phyloP scores from a whole-genome alignment of 1,140 invertebrate species.

The Microvelia longipes region DNA sequence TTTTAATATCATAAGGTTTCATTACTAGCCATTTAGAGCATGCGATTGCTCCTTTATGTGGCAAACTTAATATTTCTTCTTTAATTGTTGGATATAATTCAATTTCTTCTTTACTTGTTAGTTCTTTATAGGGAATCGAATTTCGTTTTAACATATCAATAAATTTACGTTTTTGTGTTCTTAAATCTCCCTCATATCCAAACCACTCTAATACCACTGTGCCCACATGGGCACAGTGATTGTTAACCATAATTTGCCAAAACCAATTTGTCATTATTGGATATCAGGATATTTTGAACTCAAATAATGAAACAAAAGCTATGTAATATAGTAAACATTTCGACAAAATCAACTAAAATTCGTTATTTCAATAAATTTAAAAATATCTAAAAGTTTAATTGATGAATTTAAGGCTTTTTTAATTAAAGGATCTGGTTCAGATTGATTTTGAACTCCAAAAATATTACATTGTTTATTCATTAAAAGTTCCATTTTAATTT shows the following conservation, averaged over 20 bases:
- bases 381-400: not conserved
- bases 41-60: not conserved
- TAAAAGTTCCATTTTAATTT: not conserved
- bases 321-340: not conserved
- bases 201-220: not conserved
- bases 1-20: not conserved
- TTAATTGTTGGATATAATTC: not conserved
- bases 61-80: not conserved
- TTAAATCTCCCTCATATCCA: not conserved
- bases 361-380: not conserved
- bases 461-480: not conserved
- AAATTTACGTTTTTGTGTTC: not conserved
- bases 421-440: not conserved
- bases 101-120: not conserved
- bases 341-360: not conserved
- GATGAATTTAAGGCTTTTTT: not conserved
- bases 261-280: not conserved
- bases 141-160: not conserved
- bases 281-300: not conserved
- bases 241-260: not conserved
- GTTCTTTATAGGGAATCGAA: not conserved
- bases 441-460: not conserved
- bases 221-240: not conserved
- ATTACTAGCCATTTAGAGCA: not conserved
- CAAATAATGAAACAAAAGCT: not conserved